phyloP scores from a whole-genome alignment of 2,797 vertebrate species.

The Sebastes alutus region DNA sequence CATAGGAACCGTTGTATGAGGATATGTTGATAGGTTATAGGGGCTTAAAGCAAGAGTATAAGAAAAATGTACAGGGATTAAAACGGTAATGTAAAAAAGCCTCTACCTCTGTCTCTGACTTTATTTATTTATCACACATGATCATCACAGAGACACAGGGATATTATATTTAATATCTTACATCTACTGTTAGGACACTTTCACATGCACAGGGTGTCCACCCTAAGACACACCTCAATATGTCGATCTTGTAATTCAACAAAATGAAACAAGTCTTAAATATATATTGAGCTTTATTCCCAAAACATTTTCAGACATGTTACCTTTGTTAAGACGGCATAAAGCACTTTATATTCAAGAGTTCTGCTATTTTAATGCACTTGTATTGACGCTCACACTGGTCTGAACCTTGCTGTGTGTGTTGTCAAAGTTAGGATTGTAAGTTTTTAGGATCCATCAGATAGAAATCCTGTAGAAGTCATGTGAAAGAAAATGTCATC shows the following conservation, averaged over 20 bases:
- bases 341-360: neutral
- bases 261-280: neutral
- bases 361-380: neutral
- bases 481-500: neutral
- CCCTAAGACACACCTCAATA: neutral
- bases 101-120: neutral
- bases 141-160: neutral
- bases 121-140: neutral
- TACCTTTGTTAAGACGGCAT: neutral
- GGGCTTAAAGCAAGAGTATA: too few species aligned
- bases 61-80: too few species aligned
- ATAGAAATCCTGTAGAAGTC: neutral
- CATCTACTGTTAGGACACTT: too few species aligned
- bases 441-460: neutral
- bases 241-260: neutral
- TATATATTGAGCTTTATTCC: neutral
- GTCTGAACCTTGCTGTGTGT: neutral
- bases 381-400: neutral
- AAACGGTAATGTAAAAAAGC: neutral
- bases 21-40: too few species aligned
- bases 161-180: neutral
- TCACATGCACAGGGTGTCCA: neutral
- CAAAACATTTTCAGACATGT: neutral
- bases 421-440: neutral
- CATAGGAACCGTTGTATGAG: too few species aligned